These are phyloP conservation scores for Melanotaenia trifasciata DNA, from an alignment of 2,797 vertebrate species.

Conservation along the genomic window DNA sequence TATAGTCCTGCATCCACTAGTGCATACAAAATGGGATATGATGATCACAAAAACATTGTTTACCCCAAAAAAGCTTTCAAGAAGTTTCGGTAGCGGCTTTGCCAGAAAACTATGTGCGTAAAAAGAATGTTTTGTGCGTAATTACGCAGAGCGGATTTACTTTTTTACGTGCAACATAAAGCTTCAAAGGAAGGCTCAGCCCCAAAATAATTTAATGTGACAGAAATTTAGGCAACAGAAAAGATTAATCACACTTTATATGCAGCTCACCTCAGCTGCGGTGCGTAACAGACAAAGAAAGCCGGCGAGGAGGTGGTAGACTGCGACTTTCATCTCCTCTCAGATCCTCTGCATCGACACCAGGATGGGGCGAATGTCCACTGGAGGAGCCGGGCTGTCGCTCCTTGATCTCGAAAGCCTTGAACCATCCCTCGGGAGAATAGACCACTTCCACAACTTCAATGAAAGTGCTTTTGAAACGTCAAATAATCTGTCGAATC, in stretches of 20 bases:
- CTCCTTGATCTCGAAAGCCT: constrained; percentile 86
- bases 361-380: constrained; percentile 82
- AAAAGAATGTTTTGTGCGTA: constrained; percentile 25
- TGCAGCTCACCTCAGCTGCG: constrained; percentile 85
- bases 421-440: constrained; percentile 89
- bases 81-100: neutral
- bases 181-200: neutral
- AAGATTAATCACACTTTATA: neutral
- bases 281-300: constrained; percentile 87
- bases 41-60: neutral
- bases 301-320: constrained; percentile 89
- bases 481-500: neutral
- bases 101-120: neutral
- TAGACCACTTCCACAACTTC: constrained; percentile 51
- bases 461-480: constrained; percentile 1
- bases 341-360: constrained; percentile 78
- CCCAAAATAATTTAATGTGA: no score
- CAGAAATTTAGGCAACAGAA: neutral
- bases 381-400: constrained; percentile 87
- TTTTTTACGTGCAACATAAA: neutral
- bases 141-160: constrained; percentile 35
- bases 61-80: neutral
- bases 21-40: neutral
- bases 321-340: constrained; percentile 93
- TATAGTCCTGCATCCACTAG: neutral